Conservation (phyloP, 1,140 invertebrate genomes). For the Macrobrachium nipponense region DNA sequence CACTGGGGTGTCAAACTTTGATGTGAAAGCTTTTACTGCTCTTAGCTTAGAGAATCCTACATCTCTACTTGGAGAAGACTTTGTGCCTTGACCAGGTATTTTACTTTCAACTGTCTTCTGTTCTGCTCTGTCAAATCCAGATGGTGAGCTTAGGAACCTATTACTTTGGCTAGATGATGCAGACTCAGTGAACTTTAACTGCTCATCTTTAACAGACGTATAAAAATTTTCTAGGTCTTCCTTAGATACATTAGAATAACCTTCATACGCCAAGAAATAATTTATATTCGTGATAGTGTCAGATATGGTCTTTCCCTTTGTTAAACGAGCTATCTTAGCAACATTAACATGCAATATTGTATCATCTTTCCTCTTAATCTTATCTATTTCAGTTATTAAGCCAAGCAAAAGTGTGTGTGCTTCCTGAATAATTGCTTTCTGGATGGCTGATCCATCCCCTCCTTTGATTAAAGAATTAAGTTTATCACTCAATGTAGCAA, state of each 20-base stretch:
- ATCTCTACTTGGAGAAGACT: too few species aligned
- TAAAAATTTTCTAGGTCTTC: background rate
- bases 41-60: too few species aligned
- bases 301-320: background rate
- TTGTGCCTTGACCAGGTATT: too few species aligned
- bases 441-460: background rate
- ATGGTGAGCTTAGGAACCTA: too few species aligned
- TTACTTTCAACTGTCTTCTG: too few species aligned
- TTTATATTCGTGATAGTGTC: background rate
- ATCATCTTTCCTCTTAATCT: background rate
- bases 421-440: slow-evolving; percentile 14
- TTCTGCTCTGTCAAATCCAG: too few species aligned
- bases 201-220: background rate
- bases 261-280: background rate
- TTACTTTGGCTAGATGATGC: too few species aligned
- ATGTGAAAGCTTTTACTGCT: too few species aligned
- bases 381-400: slow-evolving; percentile 6
- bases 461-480: background rate
- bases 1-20: too few species aligned
- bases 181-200: too few species aligned
- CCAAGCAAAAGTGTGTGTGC: background rate
- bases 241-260: background rate
- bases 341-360: background rate
- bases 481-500: slow-evolving; percentile 8
- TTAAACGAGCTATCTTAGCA: background rate